Evolutionary conservation across 2,888 invertebrate species (phyloP), one percentile per base, ranked within the genome.

Genomic region (Luperina nickerlii): DNA sequence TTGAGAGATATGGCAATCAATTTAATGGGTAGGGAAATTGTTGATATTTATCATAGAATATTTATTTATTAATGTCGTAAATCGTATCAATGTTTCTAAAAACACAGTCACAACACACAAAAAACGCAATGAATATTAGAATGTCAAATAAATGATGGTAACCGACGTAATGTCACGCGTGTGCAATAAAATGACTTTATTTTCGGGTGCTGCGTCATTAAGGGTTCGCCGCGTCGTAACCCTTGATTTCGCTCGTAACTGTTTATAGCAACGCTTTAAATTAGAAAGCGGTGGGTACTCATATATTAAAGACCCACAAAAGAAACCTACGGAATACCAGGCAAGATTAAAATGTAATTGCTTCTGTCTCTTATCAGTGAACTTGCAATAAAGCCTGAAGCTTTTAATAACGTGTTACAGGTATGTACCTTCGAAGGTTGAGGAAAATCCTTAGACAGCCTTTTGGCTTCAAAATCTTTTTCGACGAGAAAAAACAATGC

Each of bases 181-280:
- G 91, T 90, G 93, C 92, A 89, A 94, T 96, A 95, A 95, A 95
- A 86, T 87, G 86, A 90, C 91, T 95, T 96, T 95, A 96, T 95
- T 95, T 95, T 95, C 93, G 93, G 94, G 92, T 90, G 93, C 91
- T 92, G 93, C 93, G 93, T 95, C 96, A 96, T 96, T 95, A 96
- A 94, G 94, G 92, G 91, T 91, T 90, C 90, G 92, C 90, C 88
- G 91, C 92, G 94, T 94, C 94, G 94, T 96, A 96, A 96, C 94
- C 93, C 93, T 94, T 95, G 94, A 96, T 95, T 95, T 90, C 91
- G 92, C 93, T 95, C 96, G 95, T 96, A 96, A 96, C 95, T 94
- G 95, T 96, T 96, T 96, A 96, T 95, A 93, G 95, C 94, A 91
- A 92, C 92, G 94, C 93, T 94, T 94, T 94, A 94, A 96, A 96